Percentiles rank a stretch among this genome's conserved stretches.
Evolutionary conservation across 2,113 vertebrate genomes (phyloP).

Genomic region (Oceanites oceanicus): DNA sequence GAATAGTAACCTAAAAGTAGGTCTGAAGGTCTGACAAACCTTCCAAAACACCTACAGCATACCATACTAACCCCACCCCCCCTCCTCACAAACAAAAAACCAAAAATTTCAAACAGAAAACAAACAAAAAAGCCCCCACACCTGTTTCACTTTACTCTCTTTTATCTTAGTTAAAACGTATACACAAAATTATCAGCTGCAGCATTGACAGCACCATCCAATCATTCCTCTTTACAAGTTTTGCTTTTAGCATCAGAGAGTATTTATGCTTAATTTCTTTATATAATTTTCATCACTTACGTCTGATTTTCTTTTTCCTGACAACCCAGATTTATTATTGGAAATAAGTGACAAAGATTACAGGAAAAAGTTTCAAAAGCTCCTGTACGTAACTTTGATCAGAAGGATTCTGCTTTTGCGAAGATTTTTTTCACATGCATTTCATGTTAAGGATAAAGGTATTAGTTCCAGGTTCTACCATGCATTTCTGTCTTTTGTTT

Average conservation of each 20-base stretch:
- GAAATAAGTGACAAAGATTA: neutral
- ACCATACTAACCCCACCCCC: neutral
- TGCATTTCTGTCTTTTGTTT: neutral
- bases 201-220: neutral
- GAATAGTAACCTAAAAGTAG: neutral
- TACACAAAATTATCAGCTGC: neutral
- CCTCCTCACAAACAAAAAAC: neutral
- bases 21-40: neutral
- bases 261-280: neutral
- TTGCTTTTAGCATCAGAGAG: neutral
- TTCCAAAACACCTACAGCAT: neutral
- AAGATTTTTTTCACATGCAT: neutral
- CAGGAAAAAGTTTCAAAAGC: neutral
- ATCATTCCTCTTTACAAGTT: neutral
- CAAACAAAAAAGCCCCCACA: fast-evolving
- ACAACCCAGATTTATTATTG: neutral
- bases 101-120: neutral
- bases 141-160: neutral
- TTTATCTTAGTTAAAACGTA: neutral
- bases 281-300: neutral
- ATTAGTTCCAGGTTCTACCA: neutral
- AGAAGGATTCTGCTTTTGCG: neutral
- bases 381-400: neutral
- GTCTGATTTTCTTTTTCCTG: neutral
- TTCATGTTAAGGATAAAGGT: neutral